phyloP scores from a whole-genome alignment of 2,888 invertebrate species.

The Cactoblastis cactorum region DNA sequence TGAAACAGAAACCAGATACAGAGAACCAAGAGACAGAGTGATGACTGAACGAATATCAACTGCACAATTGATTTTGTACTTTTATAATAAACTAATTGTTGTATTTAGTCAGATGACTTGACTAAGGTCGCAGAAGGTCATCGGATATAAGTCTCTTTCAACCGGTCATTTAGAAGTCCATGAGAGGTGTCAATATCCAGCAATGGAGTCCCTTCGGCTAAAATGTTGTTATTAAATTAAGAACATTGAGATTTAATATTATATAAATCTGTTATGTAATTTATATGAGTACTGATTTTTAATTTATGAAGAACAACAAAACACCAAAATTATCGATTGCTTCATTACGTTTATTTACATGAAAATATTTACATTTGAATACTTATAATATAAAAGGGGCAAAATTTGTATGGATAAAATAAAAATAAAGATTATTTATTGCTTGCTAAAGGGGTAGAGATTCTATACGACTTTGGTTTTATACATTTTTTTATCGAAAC shows the following conservation, averaged over 20 bases:
- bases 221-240: no score
- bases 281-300: background rate
- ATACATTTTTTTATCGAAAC: no score
- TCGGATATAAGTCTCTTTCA: no score
- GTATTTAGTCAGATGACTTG: no score
- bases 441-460: background rate
- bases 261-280: background rate
- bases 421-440: background rate
- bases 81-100: no score
- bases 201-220: no score
- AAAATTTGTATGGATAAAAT: background rate
- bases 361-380: slow-evolving; percentile 22
- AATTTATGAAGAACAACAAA: background rate
- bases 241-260: no score
- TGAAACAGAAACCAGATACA: slow-evolving; percentile 41
- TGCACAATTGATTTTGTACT: no score
- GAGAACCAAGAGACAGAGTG: slow-evolving; percentile 19
- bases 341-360: slow-evolving; percentile 33
- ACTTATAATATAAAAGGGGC: slow-evolving; percentile 14
- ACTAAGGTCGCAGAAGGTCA: no score
- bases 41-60: no score
- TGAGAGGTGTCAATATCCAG: no score
- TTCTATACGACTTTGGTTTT: slow-evolving; percentile 5
- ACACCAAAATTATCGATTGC: slow-evolving; percentile 17
- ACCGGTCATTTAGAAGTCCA: no score